A percentile compares a stretch with the other conserved stretches of the same genome.
Conservation (phyloP, 1,140 invertebrate species). For the Ceratina japonica region DNA sequence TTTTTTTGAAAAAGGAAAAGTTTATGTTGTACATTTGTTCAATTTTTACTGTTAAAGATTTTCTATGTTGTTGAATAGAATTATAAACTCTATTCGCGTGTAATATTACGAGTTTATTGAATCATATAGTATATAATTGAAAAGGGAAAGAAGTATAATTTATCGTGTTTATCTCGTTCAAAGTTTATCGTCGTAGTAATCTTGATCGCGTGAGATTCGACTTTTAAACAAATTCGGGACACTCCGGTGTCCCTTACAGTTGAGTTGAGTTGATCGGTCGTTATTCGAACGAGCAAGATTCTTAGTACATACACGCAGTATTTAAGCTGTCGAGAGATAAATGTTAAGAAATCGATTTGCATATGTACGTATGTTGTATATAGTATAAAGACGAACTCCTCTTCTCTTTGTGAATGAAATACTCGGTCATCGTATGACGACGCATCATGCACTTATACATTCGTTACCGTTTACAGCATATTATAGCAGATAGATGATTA, state of each 20-base stretch:
- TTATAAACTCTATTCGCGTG: not conserved
- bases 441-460: slow-evolving; percentile 20
- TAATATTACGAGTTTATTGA: not conserved
- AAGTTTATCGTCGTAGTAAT: not conserved
- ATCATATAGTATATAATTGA: not conserved
- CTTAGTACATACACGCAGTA: slow-evolving; percentile 11
- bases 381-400: not conserved
- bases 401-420: slow-evolving; percentile 14
- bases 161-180: not conserved
- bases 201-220: not conserved
- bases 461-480: slow-evolving; percentile 42
- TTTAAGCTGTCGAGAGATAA: slow-evolving; percentile 5
- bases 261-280: not conserved
- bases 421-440: slow-evolving; percentile 23
- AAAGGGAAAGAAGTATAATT: not conserved
- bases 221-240: not conserved
- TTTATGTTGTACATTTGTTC: not conserved
- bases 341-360: not conserved
- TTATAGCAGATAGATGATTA: slow-evolving; percentile 10
- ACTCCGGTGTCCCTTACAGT: no score
- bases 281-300: slow-evolving; percentile 2
- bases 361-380: not conserved
- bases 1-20: not conserved
- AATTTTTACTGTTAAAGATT: slow-evolving; percentile 17
- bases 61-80: slow-evolving; percentile 13